A percentile compares a stretch with the other conserved stretches of the same genome.
Conservation (phyloP, 2,888 invertebrate species). For the Conops quadrifasciatus region DNA sequence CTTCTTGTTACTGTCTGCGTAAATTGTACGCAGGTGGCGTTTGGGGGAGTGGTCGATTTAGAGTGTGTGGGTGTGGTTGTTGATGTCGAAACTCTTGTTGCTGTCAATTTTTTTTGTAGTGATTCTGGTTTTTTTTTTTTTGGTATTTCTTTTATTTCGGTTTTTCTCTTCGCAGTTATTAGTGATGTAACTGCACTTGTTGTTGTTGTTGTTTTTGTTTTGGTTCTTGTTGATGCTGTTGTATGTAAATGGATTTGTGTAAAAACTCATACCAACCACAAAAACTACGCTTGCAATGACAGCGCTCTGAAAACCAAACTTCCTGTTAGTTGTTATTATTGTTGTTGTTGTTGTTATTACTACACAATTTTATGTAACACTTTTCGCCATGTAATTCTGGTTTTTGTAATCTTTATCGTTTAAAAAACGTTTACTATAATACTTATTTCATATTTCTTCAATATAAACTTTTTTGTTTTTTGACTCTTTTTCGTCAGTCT, state of each 20-base stretch:
- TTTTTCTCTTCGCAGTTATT: background rate
- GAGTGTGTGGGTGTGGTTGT: background rate
- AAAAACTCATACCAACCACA: conserved; percentile 6
- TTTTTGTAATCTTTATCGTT: too few species aligned
- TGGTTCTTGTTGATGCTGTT: background rate
- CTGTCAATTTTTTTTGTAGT: background rate
- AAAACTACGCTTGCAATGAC: background rate
- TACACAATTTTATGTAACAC: conserved; percentile 15
- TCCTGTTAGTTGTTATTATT: background rate
- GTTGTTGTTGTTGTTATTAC: conserved; percentile 8
- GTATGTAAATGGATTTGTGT: background rate
- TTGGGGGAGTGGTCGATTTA: background rate
- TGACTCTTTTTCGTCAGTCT: background rate
- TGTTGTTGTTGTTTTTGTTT: conserved; percentile 14
- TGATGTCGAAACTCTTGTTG: background rate
- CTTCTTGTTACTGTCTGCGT: background rate
- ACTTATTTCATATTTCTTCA: background rate
- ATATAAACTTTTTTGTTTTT: conserved; percentile 10
- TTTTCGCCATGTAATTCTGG: background rate
- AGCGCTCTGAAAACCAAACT: background rate
- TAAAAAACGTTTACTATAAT: background rate
- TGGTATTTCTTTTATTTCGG: background rate
- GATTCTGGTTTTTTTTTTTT: background rate
- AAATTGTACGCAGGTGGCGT: background rate
- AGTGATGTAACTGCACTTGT: background rate